Conservation (phyloP, 1,140 invertebrate genomes). For the Sinella curviseta region DNA sequence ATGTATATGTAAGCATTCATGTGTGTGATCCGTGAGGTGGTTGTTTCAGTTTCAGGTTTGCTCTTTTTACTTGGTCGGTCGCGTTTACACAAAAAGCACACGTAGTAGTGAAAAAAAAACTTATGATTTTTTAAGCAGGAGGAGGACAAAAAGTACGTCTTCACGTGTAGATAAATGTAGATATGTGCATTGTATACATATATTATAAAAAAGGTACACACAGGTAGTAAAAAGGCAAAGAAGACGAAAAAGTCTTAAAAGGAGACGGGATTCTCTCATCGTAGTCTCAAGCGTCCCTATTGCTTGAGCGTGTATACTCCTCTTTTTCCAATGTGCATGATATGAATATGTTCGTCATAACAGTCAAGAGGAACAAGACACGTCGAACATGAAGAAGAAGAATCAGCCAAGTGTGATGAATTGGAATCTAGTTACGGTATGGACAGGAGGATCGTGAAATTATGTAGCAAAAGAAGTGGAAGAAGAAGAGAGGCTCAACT, state of each 20-base stretch:
- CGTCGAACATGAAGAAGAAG: constrained; percentile 6
- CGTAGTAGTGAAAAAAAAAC: not conserved
- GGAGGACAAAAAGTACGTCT: not conserved
- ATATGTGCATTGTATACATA: too few species aligned
- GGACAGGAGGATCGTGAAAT: constrained; percentile 46
- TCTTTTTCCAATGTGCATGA: not conserved
- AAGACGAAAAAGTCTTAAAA: not conserved
- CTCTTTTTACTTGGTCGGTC: constrained; percentile 4
- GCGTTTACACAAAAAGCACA: not conserved
- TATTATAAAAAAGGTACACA: too few species aligned
- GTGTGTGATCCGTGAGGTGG: constrained; percentile 19
- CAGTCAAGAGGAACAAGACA: not conserved
- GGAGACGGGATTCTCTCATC: not conserved
- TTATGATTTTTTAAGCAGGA: not conserved
- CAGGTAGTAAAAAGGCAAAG: not conserved
- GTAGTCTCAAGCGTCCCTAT: not conserved
- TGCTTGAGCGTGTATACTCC: not conserved
- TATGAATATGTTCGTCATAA: not conserved
- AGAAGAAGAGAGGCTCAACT: not conserved
- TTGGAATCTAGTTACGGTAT: constrained; percentile 49
- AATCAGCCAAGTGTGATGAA: constrained; percentile 48
- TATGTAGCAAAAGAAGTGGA: constrained; percentile 7
- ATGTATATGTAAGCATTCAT: constrained; percentile 13
- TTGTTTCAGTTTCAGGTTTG: not conserved
- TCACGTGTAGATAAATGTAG: not conserved